A percentile compares a stretch with the other conserved stretches of the same genome.
These are phyloP conservation scores for Noctua janthina DNA, from an alignment of 2,888 invertebrate genomes.

Conservation along the genomic window DNA sequence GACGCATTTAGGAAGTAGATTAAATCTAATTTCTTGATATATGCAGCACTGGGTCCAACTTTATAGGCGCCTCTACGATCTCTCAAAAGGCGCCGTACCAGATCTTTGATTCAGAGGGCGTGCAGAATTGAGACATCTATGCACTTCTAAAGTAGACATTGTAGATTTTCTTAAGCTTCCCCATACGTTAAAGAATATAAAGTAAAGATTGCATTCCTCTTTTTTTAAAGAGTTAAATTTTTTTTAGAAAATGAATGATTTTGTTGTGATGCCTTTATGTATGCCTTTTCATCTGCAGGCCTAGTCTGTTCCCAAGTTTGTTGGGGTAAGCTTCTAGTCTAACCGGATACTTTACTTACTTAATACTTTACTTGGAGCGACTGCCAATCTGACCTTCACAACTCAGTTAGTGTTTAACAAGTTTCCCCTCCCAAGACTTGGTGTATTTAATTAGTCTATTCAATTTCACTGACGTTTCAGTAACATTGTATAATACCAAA, in stretches of 20 bases:
- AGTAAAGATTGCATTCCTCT: not conserved
- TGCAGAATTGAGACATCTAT: constrained; percentile 25
- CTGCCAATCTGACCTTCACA: not conserved
- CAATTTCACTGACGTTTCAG: not conserved
- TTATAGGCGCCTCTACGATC: constrained; percentile 30
- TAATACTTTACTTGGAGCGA: not conserved
- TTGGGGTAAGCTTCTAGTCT: not conserved
- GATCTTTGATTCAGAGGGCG: constrained; percentile 41
- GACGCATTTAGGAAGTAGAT: constrained; percentile 22
- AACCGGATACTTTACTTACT: not conserved
- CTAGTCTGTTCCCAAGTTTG: not conserved
- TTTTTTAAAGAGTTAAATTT: not conserved
- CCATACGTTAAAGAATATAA: not conserved
- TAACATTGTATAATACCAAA: not conserved
- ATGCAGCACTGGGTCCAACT: constrained; percentile 25
- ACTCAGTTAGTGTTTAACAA: not conserved
- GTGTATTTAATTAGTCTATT: not conserved
- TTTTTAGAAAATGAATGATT: not conserved
- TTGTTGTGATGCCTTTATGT: not conserved
- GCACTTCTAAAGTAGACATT: constrained; percentile 35
- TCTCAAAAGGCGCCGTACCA: constrained; percentile 37
- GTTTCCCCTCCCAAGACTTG: not conserved
- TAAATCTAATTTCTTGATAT: constrained; percentile 23
- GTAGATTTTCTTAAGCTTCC: constrained; percentile 23
- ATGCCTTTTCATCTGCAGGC: too few relatives aligned